These are phyloP conservation scores for Myrmecobius fasciatus DNA, from an alignment of 2,113 vertebrate genomes.

Conservation along the genomic window DNA sequence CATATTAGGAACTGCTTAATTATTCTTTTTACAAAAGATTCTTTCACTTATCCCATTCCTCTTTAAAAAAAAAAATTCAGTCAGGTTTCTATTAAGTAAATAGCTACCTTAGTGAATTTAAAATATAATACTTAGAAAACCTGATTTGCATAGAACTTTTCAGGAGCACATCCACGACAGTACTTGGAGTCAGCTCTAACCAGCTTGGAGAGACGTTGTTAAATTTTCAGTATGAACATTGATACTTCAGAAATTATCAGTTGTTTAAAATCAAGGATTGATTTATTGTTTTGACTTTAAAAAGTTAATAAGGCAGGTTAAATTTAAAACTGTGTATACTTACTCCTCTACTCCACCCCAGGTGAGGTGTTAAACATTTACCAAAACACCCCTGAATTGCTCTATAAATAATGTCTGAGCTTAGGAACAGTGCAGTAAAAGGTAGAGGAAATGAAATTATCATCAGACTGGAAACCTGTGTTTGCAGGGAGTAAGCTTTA, in stretches of 20 bases:
- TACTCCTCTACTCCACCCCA: neutral
- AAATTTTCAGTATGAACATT: neutral
- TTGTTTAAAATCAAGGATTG: neutral
- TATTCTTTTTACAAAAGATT: neutral
- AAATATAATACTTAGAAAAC: neutral
- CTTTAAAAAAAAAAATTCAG: neutral
- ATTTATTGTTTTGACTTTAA: neutral
- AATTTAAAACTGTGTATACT: neutral
- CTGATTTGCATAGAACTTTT: neutral
- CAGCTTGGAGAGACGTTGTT: neutral
- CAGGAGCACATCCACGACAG: neutral
- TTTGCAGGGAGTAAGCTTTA: too few species aligned
- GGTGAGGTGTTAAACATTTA: neutral
- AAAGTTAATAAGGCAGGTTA: neutral
- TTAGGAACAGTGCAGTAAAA: neutral
- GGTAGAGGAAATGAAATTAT: neutral
- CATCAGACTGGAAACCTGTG: neutral
- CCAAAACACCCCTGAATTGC: neutral
- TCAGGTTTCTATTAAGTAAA: neutral
- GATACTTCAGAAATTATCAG: neutral
- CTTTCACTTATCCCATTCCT: neutral
- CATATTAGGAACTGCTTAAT: neutral
- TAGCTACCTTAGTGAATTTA: neutral
- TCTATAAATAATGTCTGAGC: neutral
- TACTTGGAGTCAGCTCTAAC: neutral